These are phyloP conservation scores for Calypte anna DNA, from an alignment of 2,113 vertebrate species.

Conservation along the genomic window DNA sequence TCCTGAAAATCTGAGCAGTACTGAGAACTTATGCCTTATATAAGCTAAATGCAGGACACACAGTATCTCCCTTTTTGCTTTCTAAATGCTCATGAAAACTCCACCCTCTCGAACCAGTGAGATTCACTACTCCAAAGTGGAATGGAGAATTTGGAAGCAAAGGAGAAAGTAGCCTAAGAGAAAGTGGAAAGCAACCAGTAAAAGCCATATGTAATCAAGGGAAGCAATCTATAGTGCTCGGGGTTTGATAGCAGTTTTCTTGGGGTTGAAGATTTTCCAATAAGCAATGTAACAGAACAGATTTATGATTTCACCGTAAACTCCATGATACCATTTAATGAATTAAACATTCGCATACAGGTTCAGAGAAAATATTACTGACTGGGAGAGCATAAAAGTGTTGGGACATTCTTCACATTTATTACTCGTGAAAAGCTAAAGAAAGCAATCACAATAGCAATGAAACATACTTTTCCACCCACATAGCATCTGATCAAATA, in stretches of 20 bases:
- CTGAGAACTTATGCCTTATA: background rate
- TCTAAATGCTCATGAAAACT: background rate
- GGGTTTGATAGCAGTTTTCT: background rate
- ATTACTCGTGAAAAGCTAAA: conserved; percentile 68
- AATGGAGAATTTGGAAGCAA: background rate
- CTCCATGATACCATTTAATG: conserved; percentile 68
- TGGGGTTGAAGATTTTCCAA: conserved; percentile 25
- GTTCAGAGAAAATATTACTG: conserved; percentile 64
- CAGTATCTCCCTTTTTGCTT: background rate
- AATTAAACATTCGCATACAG: conserved; percentile 66
- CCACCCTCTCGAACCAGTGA: background rate
- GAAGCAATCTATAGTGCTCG: background rate
- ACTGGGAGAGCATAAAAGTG: conserved; percentile 17
- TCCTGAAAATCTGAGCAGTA: background rate
- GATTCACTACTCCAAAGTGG: background rate
- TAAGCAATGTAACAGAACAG: conserved; percentile 40
- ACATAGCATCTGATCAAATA: conserved; percentile 66
- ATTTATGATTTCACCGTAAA: conserved; percentile 60
- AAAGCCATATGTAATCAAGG: background rate
- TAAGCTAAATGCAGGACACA: background rate
- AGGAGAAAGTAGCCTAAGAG: conserved; percentile 5
- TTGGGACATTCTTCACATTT: conserved; percentile 54
- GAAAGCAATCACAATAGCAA: conserved; percentile 64
- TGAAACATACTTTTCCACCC: conserved; percentile 63
- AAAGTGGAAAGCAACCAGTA: conserved; percentile 15